Evolutionary conservation across 1,140 invertebrate species (phyloP).

Genomic region (Mylabris phalerata): DNA sequence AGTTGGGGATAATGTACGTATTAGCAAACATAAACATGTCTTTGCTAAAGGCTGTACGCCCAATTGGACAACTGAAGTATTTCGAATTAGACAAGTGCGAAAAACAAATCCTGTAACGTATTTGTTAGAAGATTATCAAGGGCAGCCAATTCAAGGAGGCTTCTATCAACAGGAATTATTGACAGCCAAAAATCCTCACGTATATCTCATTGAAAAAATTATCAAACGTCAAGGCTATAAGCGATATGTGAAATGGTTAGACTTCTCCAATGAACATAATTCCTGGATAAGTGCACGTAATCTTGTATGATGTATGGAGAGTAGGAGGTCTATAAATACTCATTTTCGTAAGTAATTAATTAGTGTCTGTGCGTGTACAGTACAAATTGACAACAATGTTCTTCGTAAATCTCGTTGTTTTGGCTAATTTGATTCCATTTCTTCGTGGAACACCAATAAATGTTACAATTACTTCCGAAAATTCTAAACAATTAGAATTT

Average conservation of each 20-base stretch:
- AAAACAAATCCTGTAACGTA: slow-evolving; percentile 27
- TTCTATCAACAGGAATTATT: slow-evolving; percentile 35
- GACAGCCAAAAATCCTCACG: slow-evolving; percentile 28
- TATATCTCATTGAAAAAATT: slow-evolving; percentile 33
- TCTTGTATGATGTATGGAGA: no score
- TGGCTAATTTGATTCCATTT: no score
- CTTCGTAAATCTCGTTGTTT: no score
- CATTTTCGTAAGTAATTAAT: slow-evolving; percentile 1
- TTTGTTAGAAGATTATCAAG: slow-evolving; percentile 15
- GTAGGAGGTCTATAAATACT: no score
- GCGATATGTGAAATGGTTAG: slow-evolving; percentile 31
- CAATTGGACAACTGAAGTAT: no score
- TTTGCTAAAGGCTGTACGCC: slow-evolving; percentile 28
- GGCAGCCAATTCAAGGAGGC: slow-evolving; percentile 21
- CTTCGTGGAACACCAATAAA: no score
- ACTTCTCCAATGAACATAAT: background rate
- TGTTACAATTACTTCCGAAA: no score
- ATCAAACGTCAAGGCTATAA: background rate
- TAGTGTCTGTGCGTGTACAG: no score
- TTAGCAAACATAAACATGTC: slow-evolving; percentile 1
- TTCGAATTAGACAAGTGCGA: slow-evolving; percentile 27
- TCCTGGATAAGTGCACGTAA: no score
- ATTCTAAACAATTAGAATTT: no score
- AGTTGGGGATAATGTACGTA: slow-evolving; percentile 11
- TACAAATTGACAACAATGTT: no score